These are phyloP conservation scores for Pomatostomus ruficeps DNA, from an alignment of 2,113 vertebrate genomes.

Conservation along the genomic window DNA sequence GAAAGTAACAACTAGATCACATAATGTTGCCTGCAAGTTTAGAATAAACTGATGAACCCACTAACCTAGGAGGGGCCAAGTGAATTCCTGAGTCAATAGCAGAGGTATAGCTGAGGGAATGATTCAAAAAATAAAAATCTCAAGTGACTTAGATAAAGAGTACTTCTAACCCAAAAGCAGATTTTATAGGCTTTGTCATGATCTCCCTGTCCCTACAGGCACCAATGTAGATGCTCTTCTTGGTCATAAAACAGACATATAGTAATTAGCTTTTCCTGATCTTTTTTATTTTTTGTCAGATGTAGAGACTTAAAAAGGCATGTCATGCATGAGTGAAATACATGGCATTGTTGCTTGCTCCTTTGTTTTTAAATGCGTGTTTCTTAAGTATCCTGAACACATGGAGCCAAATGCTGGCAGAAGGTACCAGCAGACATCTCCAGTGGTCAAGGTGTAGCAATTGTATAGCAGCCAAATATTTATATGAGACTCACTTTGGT, in stretches of 20 bases:
- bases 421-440: not conserved
- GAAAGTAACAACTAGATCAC: not conserved
- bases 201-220: not conserved
- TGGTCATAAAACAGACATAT: fast-evolving
- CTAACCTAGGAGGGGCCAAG: not conserved
- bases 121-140: not conserved
- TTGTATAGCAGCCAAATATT: not conserved
- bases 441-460: not conserved
- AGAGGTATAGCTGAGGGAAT: not conserved
- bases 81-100: not conserved
- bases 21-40: not conserved
- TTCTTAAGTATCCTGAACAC: not conserved
- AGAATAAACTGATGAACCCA: not conserved
- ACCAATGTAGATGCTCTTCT: not conserved
- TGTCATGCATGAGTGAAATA: not conserved
- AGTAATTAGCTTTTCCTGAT: not conserved
- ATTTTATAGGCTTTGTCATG: not conserved
- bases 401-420: not conserved
- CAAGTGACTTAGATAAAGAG: not conserved
- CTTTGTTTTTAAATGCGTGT: not conserved
- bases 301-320: not conserved
- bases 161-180: not conserved
- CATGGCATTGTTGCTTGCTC: not conserved
- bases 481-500: not conserved
- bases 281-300: not conserved